Evolutionary conservation across 37 sponge, comb jelly and placozoan genomes (phyloP).

Genomic region (Aplysina aerophoba): DNA sequence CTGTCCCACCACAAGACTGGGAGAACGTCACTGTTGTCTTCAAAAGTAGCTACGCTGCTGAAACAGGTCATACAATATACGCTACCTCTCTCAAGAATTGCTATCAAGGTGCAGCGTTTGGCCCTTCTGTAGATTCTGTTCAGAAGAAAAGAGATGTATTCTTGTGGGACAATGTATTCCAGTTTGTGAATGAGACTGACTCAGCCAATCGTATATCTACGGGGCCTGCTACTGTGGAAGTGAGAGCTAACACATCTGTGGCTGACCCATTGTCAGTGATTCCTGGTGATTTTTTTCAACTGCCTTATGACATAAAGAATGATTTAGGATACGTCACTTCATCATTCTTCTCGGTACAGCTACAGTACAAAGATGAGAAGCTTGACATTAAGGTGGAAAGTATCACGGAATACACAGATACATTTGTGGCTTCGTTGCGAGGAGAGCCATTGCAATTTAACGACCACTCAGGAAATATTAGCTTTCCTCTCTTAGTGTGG

Average conservation of each 20-base stretch:
- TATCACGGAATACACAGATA: neutral
- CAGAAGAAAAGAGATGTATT: neutral
- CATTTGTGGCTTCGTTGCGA: neutral
- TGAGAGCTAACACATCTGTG: too few relatives aligned
- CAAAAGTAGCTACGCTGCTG: neutral
- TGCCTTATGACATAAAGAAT: too few relatives aligned
- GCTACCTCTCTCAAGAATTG: conserved; percentile 1
- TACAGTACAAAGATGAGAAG: neutral
- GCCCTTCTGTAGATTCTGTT: neutral
- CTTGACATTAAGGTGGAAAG: neutral
- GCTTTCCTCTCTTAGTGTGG: neutral
- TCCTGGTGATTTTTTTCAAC: too few relatives aligned
- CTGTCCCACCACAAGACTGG: neutral
- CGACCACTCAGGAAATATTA: neutral
- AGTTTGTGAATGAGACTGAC: neutral
- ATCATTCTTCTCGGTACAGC: neutral
- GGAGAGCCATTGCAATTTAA: conserved; percentile 3
- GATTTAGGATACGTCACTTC: too few relatives aligned
- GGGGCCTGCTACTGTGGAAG: neutral
- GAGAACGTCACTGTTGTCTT: conserved; percentile 9
- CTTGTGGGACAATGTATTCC: neutral
- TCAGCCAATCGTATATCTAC: neutral
- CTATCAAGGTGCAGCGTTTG: conserved; percentile 9
- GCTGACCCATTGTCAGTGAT: too few relatives aligned
- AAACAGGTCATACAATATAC: neutral